A percentile compares a stretch with the other conserved stretches of the same genome.
These are phyloP conservation scores for Chalcosyrphus nemorum DNA, from an alignment of 2,888 invertebrate genomes.

Conservation along the genomic window DNA sequence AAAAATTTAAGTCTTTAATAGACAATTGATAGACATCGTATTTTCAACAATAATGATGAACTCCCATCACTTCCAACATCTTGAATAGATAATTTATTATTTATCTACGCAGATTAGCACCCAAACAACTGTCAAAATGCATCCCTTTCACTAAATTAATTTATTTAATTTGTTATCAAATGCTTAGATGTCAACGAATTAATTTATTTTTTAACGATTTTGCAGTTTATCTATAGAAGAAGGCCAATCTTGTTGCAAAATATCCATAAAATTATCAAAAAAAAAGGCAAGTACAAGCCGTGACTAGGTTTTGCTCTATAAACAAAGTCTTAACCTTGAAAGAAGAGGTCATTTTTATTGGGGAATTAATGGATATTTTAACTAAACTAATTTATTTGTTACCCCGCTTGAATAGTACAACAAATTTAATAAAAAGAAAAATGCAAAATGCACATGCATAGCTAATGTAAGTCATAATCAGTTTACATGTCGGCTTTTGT, in stretches of 20 bases:
- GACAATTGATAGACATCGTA: not conserved
- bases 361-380: no score
- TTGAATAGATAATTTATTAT: not conserved
- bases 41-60: not conserved
- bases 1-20: not conserved
- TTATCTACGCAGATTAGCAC: not conserved
- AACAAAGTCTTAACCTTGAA: not conserved
- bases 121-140: not conserved
- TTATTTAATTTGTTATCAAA: not conserved
- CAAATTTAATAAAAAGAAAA: no score
- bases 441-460: no score
- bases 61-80: not conserved
- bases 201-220: not conserved
- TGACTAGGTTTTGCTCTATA: not conserved
- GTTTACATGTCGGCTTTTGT: no score
- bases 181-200: not conserved
- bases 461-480: no score
- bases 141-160: slow-evolving; percentile 1
- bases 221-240: not conserved
- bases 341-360: not conserved
- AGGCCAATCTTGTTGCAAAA: slow-evolving; percentile 1
- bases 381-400: no score
- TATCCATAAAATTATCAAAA: slow-evolving; percentile 19
- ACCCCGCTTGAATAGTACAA: no score
- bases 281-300: not conserved